Percentiles rank a stretch among this genome's conserved stretches.
Evolutionary conservation across 2,113 vertebrate genomes (phyloP).

Genomic region (Thalassoma bifasciatum): DNA sequence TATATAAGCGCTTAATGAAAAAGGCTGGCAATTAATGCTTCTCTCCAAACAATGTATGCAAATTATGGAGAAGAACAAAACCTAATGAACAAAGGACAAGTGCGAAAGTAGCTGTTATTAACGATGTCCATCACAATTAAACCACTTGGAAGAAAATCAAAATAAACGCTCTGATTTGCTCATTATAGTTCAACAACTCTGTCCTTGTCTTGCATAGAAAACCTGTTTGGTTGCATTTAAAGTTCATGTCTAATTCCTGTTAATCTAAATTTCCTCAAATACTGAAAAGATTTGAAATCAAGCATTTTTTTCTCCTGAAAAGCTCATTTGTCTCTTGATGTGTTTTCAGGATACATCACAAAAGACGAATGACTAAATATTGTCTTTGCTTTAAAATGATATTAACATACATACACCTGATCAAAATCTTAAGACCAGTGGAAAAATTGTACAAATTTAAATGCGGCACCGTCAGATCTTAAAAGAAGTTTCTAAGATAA

Average conservation of each 20-base stretch:
- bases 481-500: no score
- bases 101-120: not conserved
- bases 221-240: not conserved
- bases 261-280: no score
- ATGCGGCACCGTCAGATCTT: no score
- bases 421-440: no score
- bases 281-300: no score
- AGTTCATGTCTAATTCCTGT: no score
- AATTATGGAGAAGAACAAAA: not conserved
- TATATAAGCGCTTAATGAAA: not conserved
- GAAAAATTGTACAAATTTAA: no score
- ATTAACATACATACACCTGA: not conserved
- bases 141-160: not conserved
- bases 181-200: conserved; percentile 1
- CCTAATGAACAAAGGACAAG: not conserved
- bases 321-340: not conserved
- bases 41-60: not conserved
- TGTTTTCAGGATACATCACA: not conserved
- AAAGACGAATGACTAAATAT: not conserved
- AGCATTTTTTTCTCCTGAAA: not conserved
- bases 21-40: not conserved
- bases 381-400: not conserved
- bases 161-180: not conserved
- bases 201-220: no score
- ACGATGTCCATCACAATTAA: not conserved